phyloP scores from a whole-genome alignment of 2,797 vertebrate genomes.

The Pteronotus mesoamericanus region DNA sequence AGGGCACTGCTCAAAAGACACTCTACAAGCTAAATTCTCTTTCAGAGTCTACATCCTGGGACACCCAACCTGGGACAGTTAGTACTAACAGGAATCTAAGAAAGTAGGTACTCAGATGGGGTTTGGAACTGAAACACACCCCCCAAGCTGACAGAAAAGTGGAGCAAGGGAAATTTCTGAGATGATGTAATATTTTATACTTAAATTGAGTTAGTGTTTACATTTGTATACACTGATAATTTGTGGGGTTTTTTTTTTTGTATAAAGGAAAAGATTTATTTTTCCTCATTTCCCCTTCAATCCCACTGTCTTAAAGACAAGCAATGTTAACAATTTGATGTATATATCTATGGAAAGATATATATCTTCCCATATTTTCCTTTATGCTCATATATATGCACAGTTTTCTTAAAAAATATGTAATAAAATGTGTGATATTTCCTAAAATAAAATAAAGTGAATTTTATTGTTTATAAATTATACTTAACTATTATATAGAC shows the following conservation, averaged over 20 bases:
- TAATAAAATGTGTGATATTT: background rate
- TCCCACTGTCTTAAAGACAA: background rate
- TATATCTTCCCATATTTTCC: background rate
- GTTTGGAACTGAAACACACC: background rate
- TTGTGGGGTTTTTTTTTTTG: no score
- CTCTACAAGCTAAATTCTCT: background rate
- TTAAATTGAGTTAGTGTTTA: background rate
- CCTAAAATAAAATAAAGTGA: background rate
- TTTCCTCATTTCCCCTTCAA: background rate
- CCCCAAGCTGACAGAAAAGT: background rate
- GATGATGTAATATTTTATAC: background rate
- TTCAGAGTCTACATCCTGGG: background rate
- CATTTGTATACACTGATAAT: background rate
- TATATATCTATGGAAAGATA: no score
- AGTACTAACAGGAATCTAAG: background rate
- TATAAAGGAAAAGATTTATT: slow-evolving; percentile 5
- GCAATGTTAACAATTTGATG: background rate
- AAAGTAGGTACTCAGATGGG: background rate
- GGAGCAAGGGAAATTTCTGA: background rate
- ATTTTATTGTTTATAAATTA: background rate
- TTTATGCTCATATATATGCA: background rate
- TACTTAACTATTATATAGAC: background rate
- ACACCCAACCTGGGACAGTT: background rate
- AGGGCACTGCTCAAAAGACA: background rate
- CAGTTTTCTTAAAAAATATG: background rate